Conservation (phyloP, 2,113 vertebrate species). For the Polyodon spathula region DNA sequence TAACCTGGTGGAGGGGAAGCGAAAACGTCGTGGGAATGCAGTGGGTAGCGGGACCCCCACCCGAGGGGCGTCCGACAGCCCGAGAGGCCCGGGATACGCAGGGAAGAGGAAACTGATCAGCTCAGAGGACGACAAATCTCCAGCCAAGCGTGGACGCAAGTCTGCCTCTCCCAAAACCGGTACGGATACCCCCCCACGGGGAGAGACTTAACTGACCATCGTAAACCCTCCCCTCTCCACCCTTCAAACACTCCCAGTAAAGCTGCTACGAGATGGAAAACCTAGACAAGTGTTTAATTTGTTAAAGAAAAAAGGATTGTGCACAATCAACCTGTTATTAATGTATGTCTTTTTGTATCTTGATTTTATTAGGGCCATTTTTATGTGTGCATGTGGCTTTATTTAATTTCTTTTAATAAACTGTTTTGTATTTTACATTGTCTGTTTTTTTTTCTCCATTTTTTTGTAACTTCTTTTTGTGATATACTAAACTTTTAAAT, state of each 20-base stretch:
- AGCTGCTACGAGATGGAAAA: no score
- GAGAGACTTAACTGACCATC: no score
- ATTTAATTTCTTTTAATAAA: neutral
- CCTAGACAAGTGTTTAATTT: no score
- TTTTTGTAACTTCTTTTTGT: no score
- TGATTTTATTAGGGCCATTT: no score
- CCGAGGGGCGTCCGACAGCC: slow-evolving; percentile 53
- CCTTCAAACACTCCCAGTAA: slow-evolving; percentile 10
- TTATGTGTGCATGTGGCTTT: neutral
- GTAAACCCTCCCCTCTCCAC: no score
- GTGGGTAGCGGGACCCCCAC: slow-evolving; percentile 49
- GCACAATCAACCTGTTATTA: no score
- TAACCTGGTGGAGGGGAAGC: slow-evolving; percentile 94
- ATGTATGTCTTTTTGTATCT: no score
- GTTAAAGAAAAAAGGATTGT: no score
- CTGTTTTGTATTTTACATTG: neutral
- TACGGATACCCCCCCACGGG: slow-evolving; percentile 34
- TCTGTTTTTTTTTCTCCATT: neutral
- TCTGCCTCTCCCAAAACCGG: slow-evolving; percentile 57
- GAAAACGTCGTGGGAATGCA: slow-evolving; percentile 65
- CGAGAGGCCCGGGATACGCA: slow-evolving; percentile 49
- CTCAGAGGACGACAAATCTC: slow-evolving; percentile 63
- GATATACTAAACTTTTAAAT: no score
- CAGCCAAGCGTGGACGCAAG: slow-evolving; percentile 82
- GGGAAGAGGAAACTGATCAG: slow-evolving; percentile 76